phyloP scores from a whole-genome alignment of 2,113 vertebrate genomes.

The Crotalus viridis region DNA sequence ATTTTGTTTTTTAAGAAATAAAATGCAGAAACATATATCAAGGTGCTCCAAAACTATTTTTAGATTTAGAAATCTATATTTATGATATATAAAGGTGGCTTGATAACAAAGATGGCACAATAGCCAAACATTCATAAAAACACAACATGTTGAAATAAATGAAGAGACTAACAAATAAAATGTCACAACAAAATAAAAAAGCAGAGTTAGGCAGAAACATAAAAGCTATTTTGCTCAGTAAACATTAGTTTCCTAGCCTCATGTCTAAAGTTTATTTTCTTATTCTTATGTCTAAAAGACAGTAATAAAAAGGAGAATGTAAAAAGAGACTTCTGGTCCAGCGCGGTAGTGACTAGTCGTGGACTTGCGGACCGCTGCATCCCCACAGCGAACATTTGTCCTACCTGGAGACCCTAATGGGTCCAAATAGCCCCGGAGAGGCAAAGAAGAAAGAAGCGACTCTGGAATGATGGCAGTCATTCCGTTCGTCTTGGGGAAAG shows the following conservation, averaged over 20 bases:
- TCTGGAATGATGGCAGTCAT: no score
- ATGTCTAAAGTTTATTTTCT: background rate
- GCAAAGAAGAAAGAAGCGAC: no score
- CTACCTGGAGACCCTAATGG: no score
- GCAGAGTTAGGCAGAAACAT: background rate
- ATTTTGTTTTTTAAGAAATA: conserved; percentile 1
- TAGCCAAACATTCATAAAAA: background rate
- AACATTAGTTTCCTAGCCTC: background rate
- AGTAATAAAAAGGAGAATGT: background rate
- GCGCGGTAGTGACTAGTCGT: no score
- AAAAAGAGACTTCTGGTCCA: no score
- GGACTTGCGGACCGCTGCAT: no score
- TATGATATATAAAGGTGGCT: background rate
- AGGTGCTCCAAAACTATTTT: background rate
- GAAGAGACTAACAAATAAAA: background rate
- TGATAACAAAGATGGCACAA: background rate
- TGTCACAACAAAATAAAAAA: background rate
- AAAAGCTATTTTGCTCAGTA: background rate
- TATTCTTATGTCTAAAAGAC: background rate
- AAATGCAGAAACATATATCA: background rate
- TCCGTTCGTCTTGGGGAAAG: no score
- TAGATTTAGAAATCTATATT: background rate
- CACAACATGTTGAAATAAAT: background rate
- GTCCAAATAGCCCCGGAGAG: no score
- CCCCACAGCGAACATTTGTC: no score